These are phyloP conservation scores for Cotesia glomerata DNA, from an alignment of 1,140 invertebrate genomes.

Conservation along the genomic window DNA sequence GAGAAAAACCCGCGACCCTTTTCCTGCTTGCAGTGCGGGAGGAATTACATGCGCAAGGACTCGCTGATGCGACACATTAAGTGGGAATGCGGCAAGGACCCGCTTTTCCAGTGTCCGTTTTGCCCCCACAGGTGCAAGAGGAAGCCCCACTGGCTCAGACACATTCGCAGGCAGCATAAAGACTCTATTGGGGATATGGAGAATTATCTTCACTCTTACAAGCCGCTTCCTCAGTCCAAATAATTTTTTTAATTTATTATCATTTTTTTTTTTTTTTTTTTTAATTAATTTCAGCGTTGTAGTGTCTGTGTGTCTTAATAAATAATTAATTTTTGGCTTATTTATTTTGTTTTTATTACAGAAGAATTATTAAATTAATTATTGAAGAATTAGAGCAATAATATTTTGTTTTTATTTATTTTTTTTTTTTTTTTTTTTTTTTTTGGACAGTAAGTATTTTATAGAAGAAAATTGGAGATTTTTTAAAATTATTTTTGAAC, in stretches of 20 bases:
- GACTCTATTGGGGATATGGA: constrained; percentile 61
- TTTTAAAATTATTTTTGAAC: constrained; percentile 9
- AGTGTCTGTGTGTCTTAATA: background rate
- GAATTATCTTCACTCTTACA: constrained; percentile 44
- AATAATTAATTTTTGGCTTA: too few relatives aligned
- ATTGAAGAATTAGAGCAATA: too few relatives aligned
- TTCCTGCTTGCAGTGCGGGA: constrained; percentile 68
- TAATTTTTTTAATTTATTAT: background rate
- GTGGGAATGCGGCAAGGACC: constrained; percentile 73
- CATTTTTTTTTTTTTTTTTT: background rate
- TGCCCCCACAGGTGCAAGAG: constrained; percentile 69
- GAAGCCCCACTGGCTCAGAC: constrained; percentile 67
- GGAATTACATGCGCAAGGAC: constrained; percentile 72
- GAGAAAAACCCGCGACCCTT: constrained; percentile 56
- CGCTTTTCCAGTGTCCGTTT: constrained; percentile 71
- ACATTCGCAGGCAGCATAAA: constrained; percentile 66
- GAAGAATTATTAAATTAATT: too few relatives aligned
- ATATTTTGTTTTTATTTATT: too few relatives aligned
- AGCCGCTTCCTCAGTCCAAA: background rate
- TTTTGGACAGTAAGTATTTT: background rate
- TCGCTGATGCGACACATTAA: constrained; percentile 70
- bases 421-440: too few relatives aligned
- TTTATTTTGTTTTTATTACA: too few relatives aligned
- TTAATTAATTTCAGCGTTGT: too few relatives aligned
- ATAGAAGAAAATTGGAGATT: too few relatives aligned